Evolutionary conservation across 2,888 invertebrate genomes (phyloP).

Genomic region (Parnassius apollo): DNA sequence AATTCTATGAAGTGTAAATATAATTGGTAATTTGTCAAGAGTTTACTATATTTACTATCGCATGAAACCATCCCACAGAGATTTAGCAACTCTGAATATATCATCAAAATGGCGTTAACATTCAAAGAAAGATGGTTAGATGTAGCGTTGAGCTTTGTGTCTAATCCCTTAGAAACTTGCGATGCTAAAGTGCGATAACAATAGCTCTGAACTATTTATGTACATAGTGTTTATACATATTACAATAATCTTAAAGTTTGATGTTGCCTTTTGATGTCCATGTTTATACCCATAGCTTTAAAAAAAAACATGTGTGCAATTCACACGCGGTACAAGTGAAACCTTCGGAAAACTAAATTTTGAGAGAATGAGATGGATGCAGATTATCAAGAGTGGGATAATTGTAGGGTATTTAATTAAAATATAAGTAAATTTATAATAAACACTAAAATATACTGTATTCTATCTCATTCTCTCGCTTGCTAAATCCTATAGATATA

Average conservation of each 20-base stretch:
- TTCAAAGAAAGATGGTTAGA: slow-evolving; percentile 42
- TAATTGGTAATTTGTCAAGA: slow-evolving; percentile 5
- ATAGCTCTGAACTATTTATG: slow-evolving; percentile 35
- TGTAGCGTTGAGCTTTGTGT: slow-evolving; percentile 40
- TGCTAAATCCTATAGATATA: no score
- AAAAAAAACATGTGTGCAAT: no score
- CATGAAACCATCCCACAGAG: slow-evolving; percentile 34
- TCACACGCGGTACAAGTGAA: no score
- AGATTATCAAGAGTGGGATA: no score
- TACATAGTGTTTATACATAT: slow-evolving; percentile 8
- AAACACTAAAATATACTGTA: no score
- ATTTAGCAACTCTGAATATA: slow-evolving; percentile 33
- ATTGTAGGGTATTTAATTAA: no score
- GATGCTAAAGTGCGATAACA: slow-evolving; percentile 35
- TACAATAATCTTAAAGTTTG: neutral
- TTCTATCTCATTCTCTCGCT: neutral
- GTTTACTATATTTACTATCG: slow-evolving; percentile 29
- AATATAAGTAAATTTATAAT: no score
- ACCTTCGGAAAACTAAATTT: no score
- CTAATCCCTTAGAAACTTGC: slow-evolving; percentile 43
- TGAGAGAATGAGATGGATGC: no score
- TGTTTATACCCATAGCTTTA: neutral
- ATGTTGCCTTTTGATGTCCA: neutral
- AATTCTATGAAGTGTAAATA: neutral
- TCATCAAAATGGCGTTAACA: slow-evolving; percentile 39